Evolutionary conservation across 2,113 vertebrate species (phyloP).

Genomic region (Cervus canadensis): DNA sequence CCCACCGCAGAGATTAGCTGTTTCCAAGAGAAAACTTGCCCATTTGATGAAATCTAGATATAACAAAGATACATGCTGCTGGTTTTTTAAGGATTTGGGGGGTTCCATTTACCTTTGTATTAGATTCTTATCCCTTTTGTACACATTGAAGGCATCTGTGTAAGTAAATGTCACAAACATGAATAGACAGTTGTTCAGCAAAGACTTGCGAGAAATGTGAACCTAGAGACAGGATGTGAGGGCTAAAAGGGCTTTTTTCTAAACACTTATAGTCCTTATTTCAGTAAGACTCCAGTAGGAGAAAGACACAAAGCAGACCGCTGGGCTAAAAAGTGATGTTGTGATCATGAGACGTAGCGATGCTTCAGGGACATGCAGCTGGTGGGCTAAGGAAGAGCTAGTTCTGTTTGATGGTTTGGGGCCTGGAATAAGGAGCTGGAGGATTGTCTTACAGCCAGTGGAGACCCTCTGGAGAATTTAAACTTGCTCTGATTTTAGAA

Average conservation of each 20-base stretch:
- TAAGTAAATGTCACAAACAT: background rate
- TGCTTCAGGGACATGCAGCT: fast-evolving
- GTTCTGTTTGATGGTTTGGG: background rate
- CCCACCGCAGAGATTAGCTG: background rate
- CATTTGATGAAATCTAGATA: background rate
- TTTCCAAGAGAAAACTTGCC: background rate
- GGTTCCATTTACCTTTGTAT: background rate
- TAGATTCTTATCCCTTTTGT: background rate
- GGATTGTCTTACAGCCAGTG: background rate
- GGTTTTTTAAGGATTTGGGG: background rate
- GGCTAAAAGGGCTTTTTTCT: background rate
- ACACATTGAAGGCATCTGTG: background rate
- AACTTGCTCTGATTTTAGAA: background rate
- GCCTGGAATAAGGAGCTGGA: background rate
- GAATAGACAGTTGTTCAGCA: background rate
- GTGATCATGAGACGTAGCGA: fast-evolving
- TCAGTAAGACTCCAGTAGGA: background rate
- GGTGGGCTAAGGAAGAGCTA: too few relatives aligned
- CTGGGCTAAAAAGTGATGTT: background rate
- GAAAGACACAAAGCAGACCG: background rate
- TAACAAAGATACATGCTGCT: background rate
- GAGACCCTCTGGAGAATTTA: background rate
- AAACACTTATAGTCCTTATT: background rate
- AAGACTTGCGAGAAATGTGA: background rate
- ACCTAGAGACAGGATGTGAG: background rate